Base-by-base conservation (phyloP, 2,797 vertebrate species). In the Gouania willdenowi region DNA sequence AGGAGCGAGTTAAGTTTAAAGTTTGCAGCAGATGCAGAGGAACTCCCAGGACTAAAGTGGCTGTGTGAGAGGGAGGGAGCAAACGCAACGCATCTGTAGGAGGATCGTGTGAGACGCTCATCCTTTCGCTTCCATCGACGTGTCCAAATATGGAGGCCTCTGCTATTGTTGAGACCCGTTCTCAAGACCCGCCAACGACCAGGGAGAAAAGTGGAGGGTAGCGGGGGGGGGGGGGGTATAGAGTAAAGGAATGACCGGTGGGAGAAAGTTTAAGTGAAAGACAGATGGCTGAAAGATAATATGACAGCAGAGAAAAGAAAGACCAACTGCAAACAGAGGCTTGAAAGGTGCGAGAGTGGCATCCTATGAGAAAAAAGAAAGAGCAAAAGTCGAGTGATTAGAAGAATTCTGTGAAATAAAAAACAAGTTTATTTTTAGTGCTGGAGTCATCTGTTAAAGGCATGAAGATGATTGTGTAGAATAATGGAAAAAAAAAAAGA, bases 101-200 rank as follows among this genome's bases (percentile, higher is more conserved):
- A 75, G 77, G 62, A 77, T 59, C 39, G 51, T 70, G 53, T 47
- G 69, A 67, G 66, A 63, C 73, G 26, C 68, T 73, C 71, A 49
- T 84, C 75, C 66, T 65, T 71, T n/a, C 25, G 4, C 59, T 60
- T 82, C 81, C 79, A 79, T 87, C 84, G 56, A 57, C 28, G 55
- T 89, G 82, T 79, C 86, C 88, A 85, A 88, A 89, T 89, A 88
- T 87, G 87, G 88, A 87, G 83, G 73, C 77, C 76, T 88, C 73
- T 73, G 79, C 74, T 75, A 60, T 61, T 76, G 62, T 77, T 16
- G 44, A 62, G 50, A 45, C 58, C 52, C 31, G 65, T 77, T 81
- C 77, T 81, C 77, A 75, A 79, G 77, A 72, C 65, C 69, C 47
- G 47, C 44, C 59, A 41, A 53, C 27, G 65, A 70, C 59, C 51